Base-by-base conservation (phyloP, 2,888 invertebrate species). In the Choreutis nemorana region DNA sequence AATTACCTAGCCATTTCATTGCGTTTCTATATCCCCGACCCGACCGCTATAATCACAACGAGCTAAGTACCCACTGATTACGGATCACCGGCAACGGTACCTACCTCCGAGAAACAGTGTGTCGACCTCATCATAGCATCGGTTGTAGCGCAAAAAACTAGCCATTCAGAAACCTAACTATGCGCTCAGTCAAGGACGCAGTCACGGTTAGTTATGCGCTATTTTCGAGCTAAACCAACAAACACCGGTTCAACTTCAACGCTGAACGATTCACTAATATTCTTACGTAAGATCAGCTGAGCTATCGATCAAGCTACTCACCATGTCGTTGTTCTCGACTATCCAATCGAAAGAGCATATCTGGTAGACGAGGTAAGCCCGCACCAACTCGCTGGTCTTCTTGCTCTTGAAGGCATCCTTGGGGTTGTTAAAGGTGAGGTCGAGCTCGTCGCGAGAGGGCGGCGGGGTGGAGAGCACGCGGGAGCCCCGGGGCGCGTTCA, bases 321-420 rank as follows among this genome's bases (percentile, higher is more conserved):
- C 97, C 92, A 88, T 86, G 82, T 87, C 90, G 62, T 97, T 96
- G 78, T 97, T 86, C 61, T 94, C 91, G 43, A 97, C 97, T 44
- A 97, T 72, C 63, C 86, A 88, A 55, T 90, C 86, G 56, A 91
- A 82, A 32, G 93, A 90, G 75, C 97, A 97, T 63, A 97, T 80
- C 60, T 90, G 87, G 73, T 97, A 96, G 45, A 97, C 97, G 55
- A 95, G 51, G 63, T 94, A 90, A 22, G 94, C 96, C 42, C 97
- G 83, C 29, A 95, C 58, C 44, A 98, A 83, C 75, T 98, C 97
- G 78, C 84, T 87, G 44, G 91, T 96, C 48, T 92, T 94, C 82
- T 97, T 97, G 77, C 95, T 95, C 68, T 94, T 93, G 81, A 94
- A 98, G 14, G 97, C 91, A 44, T 94, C 94, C 50, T 87, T 81